Percentiles rank a stretch among this genome's conserved stretches.
phyloP scores from a whole-genome alignment of 2,888 invertebrate genomes.

The Amphimallon solstitiale region DNA sequence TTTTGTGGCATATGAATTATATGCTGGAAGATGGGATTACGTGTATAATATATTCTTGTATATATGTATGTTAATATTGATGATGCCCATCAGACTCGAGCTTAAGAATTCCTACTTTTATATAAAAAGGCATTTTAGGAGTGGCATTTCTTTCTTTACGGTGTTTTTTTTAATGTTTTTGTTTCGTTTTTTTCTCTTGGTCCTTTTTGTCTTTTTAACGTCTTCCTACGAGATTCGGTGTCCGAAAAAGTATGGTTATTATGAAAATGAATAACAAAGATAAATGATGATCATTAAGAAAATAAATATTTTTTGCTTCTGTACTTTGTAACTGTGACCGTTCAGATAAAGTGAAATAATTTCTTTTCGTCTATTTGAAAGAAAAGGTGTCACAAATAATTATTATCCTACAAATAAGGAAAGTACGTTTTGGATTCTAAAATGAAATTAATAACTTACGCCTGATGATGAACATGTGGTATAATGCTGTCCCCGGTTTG shows the following conservation, averaged over 20 bases:
- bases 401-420: too few species aligned
- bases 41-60: too few species aligned
- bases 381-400: too few species aligned
- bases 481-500: too few species aligned
- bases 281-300: constrained; percentile 20
- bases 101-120: constrained; percentile 44
- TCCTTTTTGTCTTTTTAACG: background rate
- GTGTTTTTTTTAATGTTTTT: constrained; percentile 30
- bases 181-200: background rate
- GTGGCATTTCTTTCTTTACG: constrained; percentile 37
- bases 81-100: constrained; percentile 40
- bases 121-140: constrained; percentile 44
- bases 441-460: too few species aligned
- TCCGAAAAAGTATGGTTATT: constrained; percentile 4
- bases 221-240: constrained; percentile 3
- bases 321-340: background rate
- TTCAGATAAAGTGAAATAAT: background rate
- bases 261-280: constrained; percentile 28
- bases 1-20: constrained; percentile 40
- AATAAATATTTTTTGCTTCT: constrained; percentile 17
- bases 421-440: too few species aligned
- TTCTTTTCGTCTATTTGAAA: background rate
- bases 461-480: too few species aligned
- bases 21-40: constrained; percentile 19
- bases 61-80: constrained; percentile 42